These are phyloP conservation scores for Dasypogon diadema DNA, from an alignment of 2,888 invertebrate species.

Conservation along the genomic window DNA sequence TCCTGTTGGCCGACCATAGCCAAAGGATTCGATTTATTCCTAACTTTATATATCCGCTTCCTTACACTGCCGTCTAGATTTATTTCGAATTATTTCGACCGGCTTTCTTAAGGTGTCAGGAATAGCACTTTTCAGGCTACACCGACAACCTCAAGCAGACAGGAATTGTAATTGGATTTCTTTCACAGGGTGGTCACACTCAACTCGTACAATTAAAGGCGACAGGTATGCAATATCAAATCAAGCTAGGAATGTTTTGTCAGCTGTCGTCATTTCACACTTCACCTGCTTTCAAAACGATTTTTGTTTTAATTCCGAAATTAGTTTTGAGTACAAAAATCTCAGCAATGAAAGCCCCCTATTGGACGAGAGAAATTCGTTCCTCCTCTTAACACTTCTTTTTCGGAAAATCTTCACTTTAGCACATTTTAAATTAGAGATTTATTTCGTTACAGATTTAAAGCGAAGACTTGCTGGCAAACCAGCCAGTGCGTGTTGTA, in stretches of 20 bases:
- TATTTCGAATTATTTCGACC: constrained; percentile 44
- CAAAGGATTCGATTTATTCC: constrained; percentile 39
- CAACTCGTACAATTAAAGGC: constrained; percentile 19
- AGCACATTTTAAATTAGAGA: too few relatives aligned
- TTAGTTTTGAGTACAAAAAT: too few relatives aligned
- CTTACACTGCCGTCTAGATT: constrained; percentile 15
- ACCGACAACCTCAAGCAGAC: constrained; percentile 9
- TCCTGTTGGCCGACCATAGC: constrained; percentile 18
- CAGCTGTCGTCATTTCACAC: too few relatives aligned
- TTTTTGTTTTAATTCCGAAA: too few relatives aligned
- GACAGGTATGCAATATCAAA: neutral
- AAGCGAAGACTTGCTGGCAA: too few relatives aligned
- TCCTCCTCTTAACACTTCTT: too few relatives aligned
- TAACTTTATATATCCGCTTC: neutral
- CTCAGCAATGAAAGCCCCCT: too few relatives aligned
- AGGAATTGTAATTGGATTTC: constrained; percentile 44
- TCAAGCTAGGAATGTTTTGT: neutral
- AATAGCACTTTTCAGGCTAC: constrained; percentile 1
- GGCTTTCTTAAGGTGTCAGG: constrained; percentile 47
- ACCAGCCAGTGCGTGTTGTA: too few relatives aligned
- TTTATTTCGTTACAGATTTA: too few relatives aligned
- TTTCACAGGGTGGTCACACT: constrained; percentile 35
- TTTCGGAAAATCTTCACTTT: too few relatives aligned
- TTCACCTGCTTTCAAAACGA: too few relatives aligned
- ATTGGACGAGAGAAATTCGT: too few relatives aligned